Base-by-base conservation (phyloP, 2,888 invertebrate genomes). In the Congeria kusceri region DNA sequence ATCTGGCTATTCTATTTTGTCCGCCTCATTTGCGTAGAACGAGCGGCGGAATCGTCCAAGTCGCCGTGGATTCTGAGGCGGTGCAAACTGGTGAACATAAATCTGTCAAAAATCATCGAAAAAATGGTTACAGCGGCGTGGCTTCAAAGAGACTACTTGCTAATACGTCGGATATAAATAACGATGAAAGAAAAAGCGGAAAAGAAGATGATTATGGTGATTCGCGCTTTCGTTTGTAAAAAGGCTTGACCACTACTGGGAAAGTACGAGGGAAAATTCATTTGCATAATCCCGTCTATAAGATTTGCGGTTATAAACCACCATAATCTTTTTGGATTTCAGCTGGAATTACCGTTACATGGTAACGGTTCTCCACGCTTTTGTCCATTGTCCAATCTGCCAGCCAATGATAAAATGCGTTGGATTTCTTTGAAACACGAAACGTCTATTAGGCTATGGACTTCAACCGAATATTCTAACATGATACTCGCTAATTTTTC, bases 61-160 rank as follows among this genome's bases (percentile, higher is more conserved):
- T 63, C 63, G 57, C 62, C 67, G 62, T 39, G 57, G 71, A 71
- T 67, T 67, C 77, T 67, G 77, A 62, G 71, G 71, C 53, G 65
- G 62, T 66, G 77, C 66, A 75, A 75, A 69, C 62, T 47, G 46
- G 20, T 27, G 63, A 7, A 39, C 75, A 69, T 75, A 75, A 75
- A 75, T 68, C 75, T 69, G 66, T 75, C 75, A 68, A 75, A 75
- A 75, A 32, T 58, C 69, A 69, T 75, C 58, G 69, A 62, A 46
- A 56, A 32, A 32, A 32, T 32, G 4, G 11, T 57, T 47, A 63
- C 57, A 53, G 57, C 68, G 53, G 32, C 32, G 64, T 44, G 20
- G 64, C 75, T 56, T 69, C 75, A 75, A 75, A 75, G 75, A 25
- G n/a, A 13, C 13, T 25, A 25, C 28, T 28, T 20, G 25, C 53